Evolutionary conservation across 2,113 vertebrate genomes (phyloP), one percentile per base, ranked within the genome.

Genomic region (Mastomys coucha): DNA sequence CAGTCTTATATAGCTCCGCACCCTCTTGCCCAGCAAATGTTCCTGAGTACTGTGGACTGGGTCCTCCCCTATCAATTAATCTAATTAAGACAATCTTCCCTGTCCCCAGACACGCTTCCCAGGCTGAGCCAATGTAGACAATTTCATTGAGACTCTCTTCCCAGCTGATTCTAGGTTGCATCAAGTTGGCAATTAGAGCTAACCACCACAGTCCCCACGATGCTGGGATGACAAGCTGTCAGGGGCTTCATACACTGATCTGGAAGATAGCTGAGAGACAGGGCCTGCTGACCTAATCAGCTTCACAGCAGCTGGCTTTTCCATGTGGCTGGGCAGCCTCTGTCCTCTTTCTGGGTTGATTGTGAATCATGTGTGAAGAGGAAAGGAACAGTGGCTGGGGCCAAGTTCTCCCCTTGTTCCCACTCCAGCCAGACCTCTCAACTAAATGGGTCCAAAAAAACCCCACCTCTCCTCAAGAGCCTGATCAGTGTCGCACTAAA

Each of bases 401-500:
- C 91, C 75, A 98, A 82, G 97, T 92, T 93, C 98, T 97, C 93
- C 94, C 89, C 75, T 28, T 84, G 94, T 93, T 97, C 78, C 89
- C 86, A 91, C 69, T 95, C 87, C 80, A 94, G 93, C 95, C 96
- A 97, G n/a, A 86, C 96, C 97, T 92, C 91, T 96, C 95, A 77
- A 93, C 97, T 96, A 92, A 80, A 96, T 22, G 86, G 94, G 91
- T 90, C 96, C 93, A 96, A 97, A 98, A 58, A 58, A 14, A 31
- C 28, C 11, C 28, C 12, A 65, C 56, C n/a, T 80, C 89, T 95
- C 88, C 95, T 97, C 20, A 73, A 96, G 82, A 84, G 90, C 97
- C 92, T 97, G 98, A 98, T 89, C 97, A 92, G 95, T 60, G 94
- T 89, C 95, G 94, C 96, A 80, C 31, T 97, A 95, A 96, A 94